Percentiles rank a stretch among this genome's conserved stretches.
phyloP scores from a whole-genome alignment of 2,113 vertebrate genomes.

The Tor tambroides region DNA sequence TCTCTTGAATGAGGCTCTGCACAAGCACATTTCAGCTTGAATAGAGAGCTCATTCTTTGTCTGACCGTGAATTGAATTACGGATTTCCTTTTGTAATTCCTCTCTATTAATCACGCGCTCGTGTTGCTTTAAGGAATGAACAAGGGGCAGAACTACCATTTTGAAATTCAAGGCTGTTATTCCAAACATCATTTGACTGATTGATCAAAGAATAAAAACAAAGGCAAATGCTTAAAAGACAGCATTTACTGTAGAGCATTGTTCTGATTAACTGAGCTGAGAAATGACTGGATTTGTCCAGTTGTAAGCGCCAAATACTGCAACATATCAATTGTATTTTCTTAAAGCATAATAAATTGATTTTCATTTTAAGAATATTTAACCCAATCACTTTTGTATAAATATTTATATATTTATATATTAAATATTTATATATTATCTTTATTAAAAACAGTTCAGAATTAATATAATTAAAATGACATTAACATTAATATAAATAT shows the following conservation, averaged over 20 bases:
- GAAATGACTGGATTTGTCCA: background rate
- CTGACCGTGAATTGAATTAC: slow-evolving; percentile 53
- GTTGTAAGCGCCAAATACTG: background rate
- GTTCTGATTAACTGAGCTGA: background rate
- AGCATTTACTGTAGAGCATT: background rate
- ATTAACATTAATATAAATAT: no score
- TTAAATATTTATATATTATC: no score
- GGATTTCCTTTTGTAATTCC: slow-evolving; percentile 52
- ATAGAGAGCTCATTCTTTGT: slow-evolving; percentile 57
- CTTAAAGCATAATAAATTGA: background rate
- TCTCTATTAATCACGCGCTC: slow-evolving; percentile 44
- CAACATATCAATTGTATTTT: background rate
- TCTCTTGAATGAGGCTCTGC: slow-evolving; percentile 46
- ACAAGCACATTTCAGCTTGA: slow-evolving; percentile 48
- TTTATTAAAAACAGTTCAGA: no score
- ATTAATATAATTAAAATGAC: no score
- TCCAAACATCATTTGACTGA: slow-evolving; percentile 38
- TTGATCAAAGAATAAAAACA: slow-evolving; percentile 1
- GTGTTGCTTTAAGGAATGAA: slow-evolving; percentile 29
- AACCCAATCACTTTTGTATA: no score
- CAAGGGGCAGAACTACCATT: slow-evolving; percentile 37
- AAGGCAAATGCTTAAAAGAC: background rate
- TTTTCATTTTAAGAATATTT: background rate
- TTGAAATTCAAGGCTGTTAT: slow-evolving; percentile 52
- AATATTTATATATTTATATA: no score